Evolutionary conservation across 2,888 invertebrate genomes (phyloP).

Genomic region (Phasia obesa): DNA sequence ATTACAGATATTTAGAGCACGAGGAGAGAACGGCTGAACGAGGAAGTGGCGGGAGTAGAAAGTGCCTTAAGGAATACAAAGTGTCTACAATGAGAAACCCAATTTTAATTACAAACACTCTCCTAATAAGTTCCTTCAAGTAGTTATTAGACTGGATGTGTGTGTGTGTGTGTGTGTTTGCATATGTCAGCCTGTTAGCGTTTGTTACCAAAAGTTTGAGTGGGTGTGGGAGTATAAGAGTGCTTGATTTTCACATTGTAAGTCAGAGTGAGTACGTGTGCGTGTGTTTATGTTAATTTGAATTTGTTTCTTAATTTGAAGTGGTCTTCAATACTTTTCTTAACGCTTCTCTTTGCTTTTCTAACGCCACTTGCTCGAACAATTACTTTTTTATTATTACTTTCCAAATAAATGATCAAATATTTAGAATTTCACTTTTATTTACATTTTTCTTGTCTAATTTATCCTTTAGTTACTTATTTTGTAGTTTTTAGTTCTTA

Average conservation of each 20-base stretch:
- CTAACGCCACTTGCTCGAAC: no score
- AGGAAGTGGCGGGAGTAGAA: neutral
- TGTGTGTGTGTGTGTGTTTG: neutral
- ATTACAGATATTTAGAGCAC: neutral
- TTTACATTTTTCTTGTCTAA: neutral
- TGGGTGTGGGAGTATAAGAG: neutral
- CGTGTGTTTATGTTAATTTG: slow-evolving; percentile 4
- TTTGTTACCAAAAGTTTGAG: neutral
- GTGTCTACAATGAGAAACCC: slow-evolving; percentile 29
- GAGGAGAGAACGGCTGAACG: neutral
- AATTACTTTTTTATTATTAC: no score
- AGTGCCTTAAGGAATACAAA: slow-evolving; percentile 9
- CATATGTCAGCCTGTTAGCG: neutral
- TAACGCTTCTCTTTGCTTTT: neutral
- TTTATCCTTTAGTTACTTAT: neutral
- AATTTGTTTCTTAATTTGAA: neutral
- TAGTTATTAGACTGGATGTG: neutral
- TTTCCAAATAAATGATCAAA: no score
- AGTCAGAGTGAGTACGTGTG: slow-evolving; percentile 1
- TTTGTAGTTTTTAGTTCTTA: slow-evolving; percentile 5
- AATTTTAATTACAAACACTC: slow-evolving; percentile 50
- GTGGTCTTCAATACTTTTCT: neutral
- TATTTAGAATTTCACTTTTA: neutral
- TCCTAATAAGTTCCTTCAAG: slow-evolving; percentile 19
- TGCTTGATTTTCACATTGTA: slow-evolving; percentile 13